Evolutionary conservation across 2,888 invertebrate genomes (phyloP).

Genomic region (Epiblema foenella): DNA sequence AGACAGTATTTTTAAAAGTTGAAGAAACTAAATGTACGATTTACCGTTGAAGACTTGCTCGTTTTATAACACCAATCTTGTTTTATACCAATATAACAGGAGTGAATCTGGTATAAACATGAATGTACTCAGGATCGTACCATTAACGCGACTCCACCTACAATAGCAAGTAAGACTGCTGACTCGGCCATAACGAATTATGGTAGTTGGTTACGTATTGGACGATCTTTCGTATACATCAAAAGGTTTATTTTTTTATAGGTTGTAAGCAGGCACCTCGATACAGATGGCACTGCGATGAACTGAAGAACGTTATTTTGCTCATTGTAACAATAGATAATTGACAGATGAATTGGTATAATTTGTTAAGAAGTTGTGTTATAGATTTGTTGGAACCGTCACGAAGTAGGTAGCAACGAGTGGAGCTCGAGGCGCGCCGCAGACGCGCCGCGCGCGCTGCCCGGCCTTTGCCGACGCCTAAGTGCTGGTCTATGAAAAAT

Average conservation of each 20-base stretch:
- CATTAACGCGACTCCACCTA: slow-evolving; percentile 9
- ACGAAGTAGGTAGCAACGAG: slow-evolving; percentile 45
- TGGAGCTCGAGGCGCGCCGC: slow-evolving; percentile 47
- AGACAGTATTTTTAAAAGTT: slow-evolving; percentile 61
- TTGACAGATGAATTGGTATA: slow-evolving; percentile 59
- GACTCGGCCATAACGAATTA: slow-evolving; percentile 13
- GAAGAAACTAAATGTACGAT: slow-evolving; percentile 36
- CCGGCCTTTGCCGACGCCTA: slow-evolving; percentile 63
- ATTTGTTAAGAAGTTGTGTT: slow-evolving; percentile 74
- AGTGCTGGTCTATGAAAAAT: slow-evolving; percentile 74
- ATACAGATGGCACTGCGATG: slow-evolving; percentile 51
- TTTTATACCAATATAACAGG: slow-evolving; percentile 30
- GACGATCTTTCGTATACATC: slow-evolving; percentile 13
- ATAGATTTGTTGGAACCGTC: slow-evolving; percentile 65
- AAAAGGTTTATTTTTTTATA: slow-evolving; percentile 25
- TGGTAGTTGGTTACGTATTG: slow-evolving; percentile 8
- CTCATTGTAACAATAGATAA: slow-evolving; percentile 62
- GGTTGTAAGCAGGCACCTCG: slow-evolving; percentile 41
- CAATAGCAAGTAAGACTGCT: not conserved
- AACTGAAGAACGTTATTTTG: slow-evolving; percentile 56
- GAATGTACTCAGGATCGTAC: slow-evolving; percentile 9
- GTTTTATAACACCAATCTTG: slow-evolving; percentile 33
- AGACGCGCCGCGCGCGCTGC: slow-evolving; percentile 6
- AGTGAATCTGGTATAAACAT: slow-evolving; percentile 16
- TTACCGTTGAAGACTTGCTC: slow-evolving; percentile 35